Evolutionary conservation across 2,797 vertebrate genomes (phyloP).

Genomic region (Poecile montanus): DNA sequence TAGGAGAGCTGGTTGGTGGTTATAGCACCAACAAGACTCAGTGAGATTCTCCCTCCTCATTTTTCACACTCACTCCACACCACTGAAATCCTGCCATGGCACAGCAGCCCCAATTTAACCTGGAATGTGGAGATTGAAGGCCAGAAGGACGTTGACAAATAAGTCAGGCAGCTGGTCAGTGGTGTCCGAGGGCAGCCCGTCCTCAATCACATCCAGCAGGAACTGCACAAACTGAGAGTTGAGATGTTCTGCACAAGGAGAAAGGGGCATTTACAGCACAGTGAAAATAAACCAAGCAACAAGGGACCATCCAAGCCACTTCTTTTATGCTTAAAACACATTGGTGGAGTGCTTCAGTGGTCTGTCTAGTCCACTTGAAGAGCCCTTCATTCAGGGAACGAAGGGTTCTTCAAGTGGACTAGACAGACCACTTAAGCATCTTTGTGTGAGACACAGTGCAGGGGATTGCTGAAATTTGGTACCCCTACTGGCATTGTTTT

Average conservation of each 20-base stretch:
- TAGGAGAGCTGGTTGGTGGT: background rate
- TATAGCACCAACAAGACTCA: background rate
- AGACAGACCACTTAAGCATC: background rate
- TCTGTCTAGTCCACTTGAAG: too few relatives aligned
- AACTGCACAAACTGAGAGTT: conserved; percentile 92
- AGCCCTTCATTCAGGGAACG: background rate
- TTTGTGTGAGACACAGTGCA: background rate
- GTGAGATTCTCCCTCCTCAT: background rate
- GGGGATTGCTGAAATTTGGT: background rate
- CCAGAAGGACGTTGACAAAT: conserved; percentile 90
- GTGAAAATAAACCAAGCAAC: background rate
- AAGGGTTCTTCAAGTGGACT: background rate
- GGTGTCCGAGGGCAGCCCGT: conserved; percentile 89
- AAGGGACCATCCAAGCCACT: background rate
- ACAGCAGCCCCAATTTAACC: conserved; percentile 71
- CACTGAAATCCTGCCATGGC: background rate
- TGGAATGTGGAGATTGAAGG: conserved; percentile 94
- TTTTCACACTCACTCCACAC: background rate
- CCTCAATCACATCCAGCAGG: conserved; percentile 91
- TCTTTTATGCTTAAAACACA: background rate
- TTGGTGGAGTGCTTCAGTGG: background rate
- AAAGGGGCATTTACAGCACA: background rate
- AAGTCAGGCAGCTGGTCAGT: conserved; percentile 95
- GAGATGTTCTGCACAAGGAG: conserved; percentile 86
- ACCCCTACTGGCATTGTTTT: background rate